A percentile compares a stretch with the other conserved stretches of the same genome.
Evolutionary conservation across 2,888 invertebrate species (phyloP).

Genomic region (Chesias legatella): DNA sequence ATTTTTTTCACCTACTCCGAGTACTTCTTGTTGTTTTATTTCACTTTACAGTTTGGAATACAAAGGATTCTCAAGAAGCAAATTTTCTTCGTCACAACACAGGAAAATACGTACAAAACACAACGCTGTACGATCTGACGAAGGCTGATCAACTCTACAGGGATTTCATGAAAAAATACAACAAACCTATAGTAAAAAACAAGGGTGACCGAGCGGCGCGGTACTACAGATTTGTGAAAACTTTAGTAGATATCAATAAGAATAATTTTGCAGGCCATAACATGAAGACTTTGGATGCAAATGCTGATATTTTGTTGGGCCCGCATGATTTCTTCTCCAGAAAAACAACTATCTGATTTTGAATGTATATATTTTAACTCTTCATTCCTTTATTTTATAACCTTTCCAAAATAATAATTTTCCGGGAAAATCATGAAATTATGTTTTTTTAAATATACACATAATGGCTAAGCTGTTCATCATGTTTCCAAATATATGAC

Average conservation of each 20-base stretch:
- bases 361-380: no score
- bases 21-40: no score
- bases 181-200: conserved; percentile 33
- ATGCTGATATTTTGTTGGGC: conserved; percentile 38
- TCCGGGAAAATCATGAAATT: no score
- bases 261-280: conserved; percentile 34
- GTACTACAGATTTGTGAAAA: conserved; percentile 55
- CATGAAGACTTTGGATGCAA: conserved; percentile 27
- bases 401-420: no score
- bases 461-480: no score
- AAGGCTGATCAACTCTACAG: conserved; percentile 41
- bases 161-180: conserved; percentile 31
- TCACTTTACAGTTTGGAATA: conserved; percentile 34
- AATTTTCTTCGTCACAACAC: conserved; percentile 6
- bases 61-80: conserved; percentile 20
- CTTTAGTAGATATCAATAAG: conserved; percentile 46
- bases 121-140: conserved; percentile 43
- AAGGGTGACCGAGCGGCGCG: conserved; percentile 28
- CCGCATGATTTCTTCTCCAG: conserved; percentile 11
- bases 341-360: no score
- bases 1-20: no score
- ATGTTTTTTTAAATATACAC: no score
- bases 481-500: no score
- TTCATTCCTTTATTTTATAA: no score
- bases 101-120: conserved; percentile 13